Base-by-base conservation (phyloP, 2,888 invertebrate species). In the Microctonus hyperodae region DNA sequence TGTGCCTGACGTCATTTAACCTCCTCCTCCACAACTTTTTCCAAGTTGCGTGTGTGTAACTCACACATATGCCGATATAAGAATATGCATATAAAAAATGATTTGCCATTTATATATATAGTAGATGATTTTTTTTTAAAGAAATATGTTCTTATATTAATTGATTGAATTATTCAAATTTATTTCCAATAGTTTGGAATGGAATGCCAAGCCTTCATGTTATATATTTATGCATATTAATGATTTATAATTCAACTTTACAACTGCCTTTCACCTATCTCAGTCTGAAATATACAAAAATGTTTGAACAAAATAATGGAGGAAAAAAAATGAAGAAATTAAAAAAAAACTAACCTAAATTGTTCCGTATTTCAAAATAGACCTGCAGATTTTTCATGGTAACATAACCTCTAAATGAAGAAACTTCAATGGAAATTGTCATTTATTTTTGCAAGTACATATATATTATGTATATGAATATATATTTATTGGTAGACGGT, bases 1-100 rank as follows among this genome's bases (percentile, higher is more conserved):
- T 81, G 74, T 68, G 63, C 57, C 74, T 82, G 80, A 82, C 82
- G 81, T 81, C 81, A 81, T 72, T 56, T 56, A 55, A 53, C 51
- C 61, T 59, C 62, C 68, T 70, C 64, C 64, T 64, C 67, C 55
- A 16, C 55, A 51, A 10, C 51, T 51, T 51, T 55, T 16, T 28
- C 44, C n/a, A 2, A 55, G 55, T 51, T 23, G 11, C n/a, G 7
- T 35, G 10, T 40, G 10, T 40, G 3, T 40, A 40, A 13, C 11
- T 40, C 3, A n/a, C 10, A n/a, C 31, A 55, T 28, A 13, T n/a
- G 20, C 16, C 5, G 31, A 2, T 33, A 55, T 4, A 53, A 4
- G 53, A 11, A 5, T 53, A 51, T 25, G 10, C 5, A 7, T 25
- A 53, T 53, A 44, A 4, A 4, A 13, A 16, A 16, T 44, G 10